These are phyloP conservation scores for Brachionus manjavacas DNA, from an alignment of 1,140 invertebrate species.

Conservation along the genomic window DNA sequence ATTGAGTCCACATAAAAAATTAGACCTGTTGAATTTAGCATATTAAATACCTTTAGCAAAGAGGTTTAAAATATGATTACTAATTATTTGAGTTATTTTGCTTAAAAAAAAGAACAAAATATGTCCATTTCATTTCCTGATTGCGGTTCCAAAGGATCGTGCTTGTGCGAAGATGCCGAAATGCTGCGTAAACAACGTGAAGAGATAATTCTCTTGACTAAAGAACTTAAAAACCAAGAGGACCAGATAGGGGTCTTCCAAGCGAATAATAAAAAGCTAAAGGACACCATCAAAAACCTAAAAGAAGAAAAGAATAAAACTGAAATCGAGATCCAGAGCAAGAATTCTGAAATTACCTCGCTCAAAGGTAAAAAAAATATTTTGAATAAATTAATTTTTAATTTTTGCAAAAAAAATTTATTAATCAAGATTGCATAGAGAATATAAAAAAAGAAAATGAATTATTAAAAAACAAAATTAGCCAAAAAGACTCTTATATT, in stretches of 20 bases:
- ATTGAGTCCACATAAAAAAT: not conserved
- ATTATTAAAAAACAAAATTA: not conserved
- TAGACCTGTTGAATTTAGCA: not conserved
- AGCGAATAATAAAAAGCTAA: not conserved
- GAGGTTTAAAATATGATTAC: not conserved
- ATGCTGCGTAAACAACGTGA: constrained; percentile 16
- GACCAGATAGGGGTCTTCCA: constrained; percentile 6
- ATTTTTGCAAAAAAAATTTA: too few relatives aligned
- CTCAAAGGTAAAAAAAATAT: not conserved
- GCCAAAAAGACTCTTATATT: constrained; percentile 11
- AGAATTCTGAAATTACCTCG: not conserved
- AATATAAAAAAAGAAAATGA: not conserved
- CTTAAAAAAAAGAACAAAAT: not conserved
- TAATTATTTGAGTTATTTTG: not conserved
- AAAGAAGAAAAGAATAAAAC: not conserved
- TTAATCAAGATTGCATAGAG: not conserved
- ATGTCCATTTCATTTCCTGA: not conserved
- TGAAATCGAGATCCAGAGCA: not conserved
- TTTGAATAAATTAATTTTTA: not conserved
- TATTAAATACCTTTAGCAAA: not conserved
- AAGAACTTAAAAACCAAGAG: constrained; percentile 21
- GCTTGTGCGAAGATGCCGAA: constrained; percentile 3
- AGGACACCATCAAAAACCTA: not conserved
- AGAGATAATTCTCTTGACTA: constrained; percentile 14
- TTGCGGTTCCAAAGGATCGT: not conserved